Percentiles rank a stretch among this genome's conserved stretches.
phyloP scores from a whole-genome alignment of 2,113 vertebrate species.

The Lonchura striata region DNA sequence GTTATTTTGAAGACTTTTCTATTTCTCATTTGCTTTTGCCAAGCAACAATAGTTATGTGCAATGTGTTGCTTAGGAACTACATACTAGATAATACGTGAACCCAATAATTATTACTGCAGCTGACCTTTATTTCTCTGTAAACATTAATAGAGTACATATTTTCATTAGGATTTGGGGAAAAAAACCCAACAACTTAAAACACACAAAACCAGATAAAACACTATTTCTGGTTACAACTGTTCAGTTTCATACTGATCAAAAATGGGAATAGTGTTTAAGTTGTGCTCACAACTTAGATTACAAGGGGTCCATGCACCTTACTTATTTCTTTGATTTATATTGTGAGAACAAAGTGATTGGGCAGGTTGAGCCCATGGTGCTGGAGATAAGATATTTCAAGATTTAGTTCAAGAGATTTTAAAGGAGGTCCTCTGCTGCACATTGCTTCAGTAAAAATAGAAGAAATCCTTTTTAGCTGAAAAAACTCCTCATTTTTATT shows the following conservation, averaged over 20 bases:
- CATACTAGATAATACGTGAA: background rate
- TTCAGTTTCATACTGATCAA: background rate
- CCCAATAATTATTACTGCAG: background rate
- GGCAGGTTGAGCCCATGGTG: background rate
- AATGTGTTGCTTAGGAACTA: background rate
- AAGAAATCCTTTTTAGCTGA: background rate
- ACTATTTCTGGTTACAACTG: background rate
- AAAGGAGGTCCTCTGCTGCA: background rate
- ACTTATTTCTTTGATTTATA: background rate
- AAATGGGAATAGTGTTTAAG: background rate
- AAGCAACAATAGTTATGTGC: background rate
- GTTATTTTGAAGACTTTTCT: background rate
- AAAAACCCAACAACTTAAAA: background rate
- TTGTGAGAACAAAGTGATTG: background rate
- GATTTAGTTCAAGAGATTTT: background rate
- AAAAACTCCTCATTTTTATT: background rate
- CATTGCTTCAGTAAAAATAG: background rate
- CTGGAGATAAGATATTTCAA: background rate
- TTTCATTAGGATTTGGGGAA: background rate
- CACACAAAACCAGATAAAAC: background rate
- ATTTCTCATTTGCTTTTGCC: background rate
- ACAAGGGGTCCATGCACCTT: background rate
- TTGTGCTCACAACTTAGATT: background rate
- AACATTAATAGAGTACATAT: background rate
- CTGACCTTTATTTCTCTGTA: background rate